phyloP scores from a whole-genome alignment of 1,140 invertebrate genomes.

The Plectrocnemia conspersa region DNA sequence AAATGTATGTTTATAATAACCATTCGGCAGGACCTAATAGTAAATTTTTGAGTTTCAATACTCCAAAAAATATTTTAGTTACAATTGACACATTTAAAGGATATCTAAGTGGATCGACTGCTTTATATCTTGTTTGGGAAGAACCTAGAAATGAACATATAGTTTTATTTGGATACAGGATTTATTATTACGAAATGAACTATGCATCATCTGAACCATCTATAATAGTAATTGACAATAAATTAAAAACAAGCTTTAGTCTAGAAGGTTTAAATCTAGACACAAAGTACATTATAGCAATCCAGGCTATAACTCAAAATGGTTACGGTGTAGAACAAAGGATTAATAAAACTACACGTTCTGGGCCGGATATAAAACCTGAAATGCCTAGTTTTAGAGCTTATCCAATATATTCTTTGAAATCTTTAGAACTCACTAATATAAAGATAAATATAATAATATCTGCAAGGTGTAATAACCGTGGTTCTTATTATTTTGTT shows the following conservation, averaged over 20 bases:
- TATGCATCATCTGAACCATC: slow-evolving; percentile 63
- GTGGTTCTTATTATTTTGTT: slow-evolving; percentile 82
- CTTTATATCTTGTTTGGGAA: slow-evolving; percentile 86
- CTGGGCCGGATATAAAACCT: slow-evolving; percentile 57
- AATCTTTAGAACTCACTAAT: slow-evolving; percentile 67
- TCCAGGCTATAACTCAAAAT: slow-evolving; percentile 74
- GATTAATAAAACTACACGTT: slow-evolving; percentile 71
- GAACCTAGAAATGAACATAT: slow-evolving; percentile 92
- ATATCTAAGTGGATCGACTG: slow-evolving; percentile 81
- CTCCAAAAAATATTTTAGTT: slow-evolving; percentile 89
- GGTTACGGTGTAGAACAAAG: slow-evolving; percentile 81
- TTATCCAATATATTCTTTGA: slow-evolving; percentile 61
- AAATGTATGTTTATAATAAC: slow-evolving; percentile 87
- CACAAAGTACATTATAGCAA: slow-evolving; percentile 85
- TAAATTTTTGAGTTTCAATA: slow-evolving; percentile 77
- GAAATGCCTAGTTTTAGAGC: slow-evolving; percentile 73
- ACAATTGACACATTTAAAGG: slow-evolving; percentile 78
- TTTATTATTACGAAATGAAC: slow-evolving; percentile 81
- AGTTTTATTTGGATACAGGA: slow-evolving; percentile 84
- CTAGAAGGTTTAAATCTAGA: slow-evolving; percentile 76
- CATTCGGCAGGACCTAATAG: slow-evolving; percentile 88
- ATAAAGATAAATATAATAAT: slow-evolving; percentile 78
- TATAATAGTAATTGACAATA: slow-evolving; percentile 70
- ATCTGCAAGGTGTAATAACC: slow-evolving; percentile 67
- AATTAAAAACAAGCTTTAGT: slow-evolving; percentile 71